Conservation (phyloP, 2,113 vertebrate species). For the Myxocyprinus asiaticus region DNA sequence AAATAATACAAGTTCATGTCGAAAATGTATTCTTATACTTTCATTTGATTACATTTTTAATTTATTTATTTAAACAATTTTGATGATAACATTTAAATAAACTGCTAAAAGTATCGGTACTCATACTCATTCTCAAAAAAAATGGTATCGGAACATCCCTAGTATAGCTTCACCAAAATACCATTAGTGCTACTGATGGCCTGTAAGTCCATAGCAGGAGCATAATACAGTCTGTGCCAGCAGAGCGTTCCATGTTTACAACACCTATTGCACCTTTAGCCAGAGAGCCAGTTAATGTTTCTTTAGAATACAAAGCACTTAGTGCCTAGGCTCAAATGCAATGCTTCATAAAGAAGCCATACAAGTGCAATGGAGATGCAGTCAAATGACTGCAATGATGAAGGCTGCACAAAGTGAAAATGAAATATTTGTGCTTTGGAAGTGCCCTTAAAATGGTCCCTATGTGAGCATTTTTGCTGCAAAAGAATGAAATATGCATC, state of each 20-base stretch:
- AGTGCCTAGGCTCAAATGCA: not conserved
- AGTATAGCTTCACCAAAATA: too few relatives aligned
- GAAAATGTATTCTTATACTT: too few relatives aligned
- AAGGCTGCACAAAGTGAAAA: not conserved
- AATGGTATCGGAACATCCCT: too few relatives aligned
- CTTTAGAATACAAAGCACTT: conserved; percentile 12
- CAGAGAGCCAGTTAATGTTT: not conserved
- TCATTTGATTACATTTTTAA: too few relatives aligned
- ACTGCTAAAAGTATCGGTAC: too few relatives aligned
- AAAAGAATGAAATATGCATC: conserved; percentile 5
- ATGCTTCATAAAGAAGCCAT: not conserved
- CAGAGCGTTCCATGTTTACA: not conserved
- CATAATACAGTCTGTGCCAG: not conserved
- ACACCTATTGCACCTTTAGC: not conserved
- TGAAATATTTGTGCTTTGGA: not conserved
- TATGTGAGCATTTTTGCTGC: not conserved
- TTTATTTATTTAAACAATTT: too few relatives aligned
- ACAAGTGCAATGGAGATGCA: not conserved
- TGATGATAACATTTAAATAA: too few relatives aligned
- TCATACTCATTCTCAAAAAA: too few relatives aligned
- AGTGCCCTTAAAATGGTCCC: not conserved
- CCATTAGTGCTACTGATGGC: not conserved
- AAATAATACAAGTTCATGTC: too few relatives aligned
- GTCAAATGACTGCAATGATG: not conserved
- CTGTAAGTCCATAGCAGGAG: not conserved